Base-by-base conservation (phyloP, 2,888 invertebrate species). In the Alloplasta piceator region DNA sequence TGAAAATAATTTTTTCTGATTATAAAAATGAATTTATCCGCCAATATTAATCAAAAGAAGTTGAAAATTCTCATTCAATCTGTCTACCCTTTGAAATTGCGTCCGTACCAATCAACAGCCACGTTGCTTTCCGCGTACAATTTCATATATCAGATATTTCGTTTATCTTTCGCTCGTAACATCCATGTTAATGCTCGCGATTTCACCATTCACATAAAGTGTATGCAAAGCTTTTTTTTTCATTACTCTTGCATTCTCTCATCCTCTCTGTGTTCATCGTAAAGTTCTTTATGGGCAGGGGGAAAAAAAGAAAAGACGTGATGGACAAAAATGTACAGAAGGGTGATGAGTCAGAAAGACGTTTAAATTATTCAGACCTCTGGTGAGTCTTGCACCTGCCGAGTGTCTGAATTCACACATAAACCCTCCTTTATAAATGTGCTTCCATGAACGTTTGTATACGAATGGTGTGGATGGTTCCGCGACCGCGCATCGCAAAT, bases 401-500 rank as follows among this genome's bases (percentile, higher is more conserved):
- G 48, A 36, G 41, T 38, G 10, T 48, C 58, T 50, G 60, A 55
- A 60, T 52, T 4, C 52, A 48, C 55, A 16, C n/a, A 43, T 26
- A 26, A 26, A 26, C 26, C 26, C 26, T 2, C 26, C 26, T 39
- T 10, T 16, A 56, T 61, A 61, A 14, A 5, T 61, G 10, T 46
- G 41, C 46, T 41, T 14, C 4, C 14, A 63, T 38, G 36, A 14
- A 14, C 56, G 56, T 12, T 48, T 48, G 14, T 52, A 12, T 56
- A 46, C 39, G 55, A 7, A 46, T 66, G 50, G 61, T 70, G 70
- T 26, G 46, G 60, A 55, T 16, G 46, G 70, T 39, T 39, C 68
- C 61, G 67, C 77, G 50, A 39, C 75, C 39, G 60, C 52, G 67
- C 75, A 67, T 67, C 39, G 60, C 75, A 75, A 75, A 75, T 75